Percentiles rank a stretch among this genome's conserved stretches.
These are phyloP conservation scores for Cairina moschata DNA, from an alignment of 2,113 vertebrate genomes.

Conservation along the genomic window DNA sequence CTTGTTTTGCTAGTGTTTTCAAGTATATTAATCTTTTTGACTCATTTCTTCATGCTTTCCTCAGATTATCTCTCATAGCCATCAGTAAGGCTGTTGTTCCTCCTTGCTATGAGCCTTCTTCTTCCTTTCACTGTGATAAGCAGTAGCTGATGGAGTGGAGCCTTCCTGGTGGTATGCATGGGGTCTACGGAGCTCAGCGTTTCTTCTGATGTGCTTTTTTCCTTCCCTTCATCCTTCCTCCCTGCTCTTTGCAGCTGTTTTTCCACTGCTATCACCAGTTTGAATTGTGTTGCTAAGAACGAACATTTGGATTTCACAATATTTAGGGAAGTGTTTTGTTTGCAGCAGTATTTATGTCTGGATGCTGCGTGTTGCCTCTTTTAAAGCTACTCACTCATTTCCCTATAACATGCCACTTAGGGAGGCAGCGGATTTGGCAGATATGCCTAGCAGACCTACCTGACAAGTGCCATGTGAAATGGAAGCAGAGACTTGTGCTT, in stretches of 20 bases:
- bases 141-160: neutral
- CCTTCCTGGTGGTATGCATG: neutral
- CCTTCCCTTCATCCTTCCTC: neutral
- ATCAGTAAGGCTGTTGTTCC: neutral
- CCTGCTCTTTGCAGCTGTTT: neutral
- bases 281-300: neutral
- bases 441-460: neutral
- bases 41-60: neutral
- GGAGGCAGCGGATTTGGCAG: constrained; percentile 7
- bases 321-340: neutral
- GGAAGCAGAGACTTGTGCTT: neutral
- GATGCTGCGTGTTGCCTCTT: neutral
- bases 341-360: neutral
- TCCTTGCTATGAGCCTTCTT: neutral
- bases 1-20: neutral
- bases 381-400: neutral
- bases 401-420: neutral
- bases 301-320: neutral
- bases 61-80: neutral
- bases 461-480: neutral
- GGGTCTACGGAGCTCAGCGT: neutral
- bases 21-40: neutral
- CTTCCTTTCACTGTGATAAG: neutral
- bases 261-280: neutral
- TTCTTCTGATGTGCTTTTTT: neutral